A percentile compares a stretch with the other conserved stretches of the same genome.
phyloP scores from a whole-genome alignment of 2,888 invertebrate species.

The Cryptosula pallasiana region DNA sequence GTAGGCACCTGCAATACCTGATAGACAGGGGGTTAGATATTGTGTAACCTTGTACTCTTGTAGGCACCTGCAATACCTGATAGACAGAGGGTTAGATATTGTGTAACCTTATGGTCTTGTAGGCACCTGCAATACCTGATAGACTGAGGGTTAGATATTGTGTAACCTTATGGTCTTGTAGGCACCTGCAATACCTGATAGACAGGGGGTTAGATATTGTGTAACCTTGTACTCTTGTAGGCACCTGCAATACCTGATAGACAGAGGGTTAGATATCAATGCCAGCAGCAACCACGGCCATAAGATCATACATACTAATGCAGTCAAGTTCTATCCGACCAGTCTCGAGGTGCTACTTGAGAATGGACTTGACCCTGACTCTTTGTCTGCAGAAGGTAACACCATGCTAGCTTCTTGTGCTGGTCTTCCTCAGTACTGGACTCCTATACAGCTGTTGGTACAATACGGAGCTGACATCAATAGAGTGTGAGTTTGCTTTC shows the following conservation, averaged over 20 bases:
- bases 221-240: too few species aligned
- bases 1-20: too few species aligned
- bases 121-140: too few species aligned
- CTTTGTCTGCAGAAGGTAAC: not conserved
- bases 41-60: too few species aligned
- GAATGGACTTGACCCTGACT: slow-evolving; percentile 16
- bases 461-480: slow-evolving; percentile 19
- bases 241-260: slow-evolving; percentile 18
- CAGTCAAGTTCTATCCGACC: not conserved
- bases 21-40: too few species aligned
- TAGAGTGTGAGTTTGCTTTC: slow-evolving; percentile 22
- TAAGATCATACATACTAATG: not conserved
- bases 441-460: not conserved
- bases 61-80: too few species aligned
- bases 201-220: too few species aligned
- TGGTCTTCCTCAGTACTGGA: not conserved
- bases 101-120: too few species aligned
- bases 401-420: slow-evolving; percentile 8
- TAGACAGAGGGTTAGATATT: too few species aligned
- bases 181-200: too few species aligned
- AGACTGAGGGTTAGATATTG: too few species aligned
- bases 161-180: too few species aligned
- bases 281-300: not conserved
- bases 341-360: not conserved
- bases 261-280: slow-evolving; percentile 20